These are phyloP conservation scores for Venusia cambrica DNA, from an alignment of 2,888 invertebrate species.

Conservation along the genomic window DNA sequence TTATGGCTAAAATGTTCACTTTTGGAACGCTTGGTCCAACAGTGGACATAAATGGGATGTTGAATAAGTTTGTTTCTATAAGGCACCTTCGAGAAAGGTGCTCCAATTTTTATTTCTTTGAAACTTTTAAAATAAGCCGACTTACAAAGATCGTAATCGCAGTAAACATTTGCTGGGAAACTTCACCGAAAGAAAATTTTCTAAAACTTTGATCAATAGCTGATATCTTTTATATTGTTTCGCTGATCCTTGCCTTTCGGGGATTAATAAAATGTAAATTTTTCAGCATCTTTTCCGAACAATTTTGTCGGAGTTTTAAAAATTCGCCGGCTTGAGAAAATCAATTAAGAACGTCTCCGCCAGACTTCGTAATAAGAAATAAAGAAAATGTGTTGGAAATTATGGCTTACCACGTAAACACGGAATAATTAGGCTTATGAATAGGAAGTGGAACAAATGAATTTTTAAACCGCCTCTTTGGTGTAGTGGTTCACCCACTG, in stretches of 20 bases:
- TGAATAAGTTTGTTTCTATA: constrained; percentile 21
- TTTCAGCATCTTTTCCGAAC: constrained; percentile 23
- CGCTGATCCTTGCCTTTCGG: constrained; percentile 27
- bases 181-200: constrained; percentile 16
- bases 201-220: constrained; percentile 15
- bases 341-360: constrained; percentile 16
- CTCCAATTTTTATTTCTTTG: neutral
- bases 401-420: constrained; percentile 6
- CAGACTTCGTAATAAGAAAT: constrained; percentile 12
- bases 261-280: constrained; percentile 36
- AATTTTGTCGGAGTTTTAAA: constrained; percentile 25
- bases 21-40: too few species aligned
- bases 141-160: constrained; percentile 5
- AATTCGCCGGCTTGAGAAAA: constrained; percentile 25
- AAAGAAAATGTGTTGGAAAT: constrained; percentile 3
- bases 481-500: too few species aligned
- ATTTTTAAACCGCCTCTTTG: neutral
- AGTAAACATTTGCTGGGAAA: constrained; percentile 16
- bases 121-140: constrained; percentile 6
- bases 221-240: constrained; percentile 32
- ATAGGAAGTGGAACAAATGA: constrained; percentile 1
- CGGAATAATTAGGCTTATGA: constrained; percentile 7
- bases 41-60: too few species aligned
- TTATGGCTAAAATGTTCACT: too few species aligned
- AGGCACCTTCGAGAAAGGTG: too few species aligned